Percentiles rank a stretch among this genome's conserved stretches.
Conservation (phyloP, 2,113 vertebrate species). For the Sceloporus tristichus region DNA sequence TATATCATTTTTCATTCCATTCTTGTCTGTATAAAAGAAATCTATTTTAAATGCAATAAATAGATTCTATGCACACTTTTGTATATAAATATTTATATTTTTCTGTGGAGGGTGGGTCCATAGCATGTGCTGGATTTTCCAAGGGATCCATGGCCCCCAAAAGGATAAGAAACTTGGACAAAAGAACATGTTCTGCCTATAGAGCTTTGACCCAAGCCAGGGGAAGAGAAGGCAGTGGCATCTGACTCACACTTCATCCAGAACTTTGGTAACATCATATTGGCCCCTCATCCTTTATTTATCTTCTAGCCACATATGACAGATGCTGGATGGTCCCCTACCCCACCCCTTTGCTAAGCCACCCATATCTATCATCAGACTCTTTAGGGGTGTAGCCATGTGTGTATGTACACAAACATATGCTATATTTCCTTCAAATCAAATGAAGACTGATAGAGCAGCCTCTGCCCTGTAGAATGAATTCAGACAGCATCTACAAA, state of each 20-base stretch:
- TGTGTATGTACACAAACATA: neutral
- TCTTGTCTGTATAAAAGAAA: too few relatives aligned
- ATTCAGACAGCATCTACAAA: neutral
- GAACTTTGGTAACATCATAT: neutral
- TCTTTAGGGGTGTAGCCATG: neutral
- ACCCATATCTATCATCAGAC: neutral
- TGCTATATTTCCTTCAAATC: neutral
- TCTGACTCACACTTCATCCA: conserved; percentile 57
- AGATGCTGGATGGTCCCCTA: neutral
- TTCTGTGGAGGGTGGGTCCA: too few relatives aligned
- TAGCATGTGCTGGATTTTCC: too few relatives aligned
- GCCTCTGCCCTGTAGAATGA: neutral
- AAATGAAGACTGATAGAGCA: neutral
- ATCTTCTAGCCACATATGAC: neutral
- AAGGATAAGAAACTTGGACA: too few relatives aligned
- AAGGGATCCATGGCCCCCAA: too few relatives aligned
- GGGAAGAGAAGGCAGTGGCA: conserved; percentile 1
- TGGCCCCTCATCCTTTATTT: neutral
- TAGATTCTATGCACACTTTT: too few relatives aligned
- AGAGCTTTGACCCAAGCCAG: accelerated
- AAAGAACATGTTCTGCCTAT: neutral
- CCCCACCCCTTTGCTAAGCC: neutral
- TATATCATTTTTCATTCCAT: too few relatives aligned
- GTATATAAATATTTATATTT: too few relatives aligned
- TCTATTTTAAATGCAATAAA: too few relatives aligned